Percentiles rank a stretch among this genome's conserved stretches.
These are phyloP conservation scores for Aphyosemion australe DNA, from an alignment of 2,113 vertebrate species.

Conservation along the genomic window DNA sequence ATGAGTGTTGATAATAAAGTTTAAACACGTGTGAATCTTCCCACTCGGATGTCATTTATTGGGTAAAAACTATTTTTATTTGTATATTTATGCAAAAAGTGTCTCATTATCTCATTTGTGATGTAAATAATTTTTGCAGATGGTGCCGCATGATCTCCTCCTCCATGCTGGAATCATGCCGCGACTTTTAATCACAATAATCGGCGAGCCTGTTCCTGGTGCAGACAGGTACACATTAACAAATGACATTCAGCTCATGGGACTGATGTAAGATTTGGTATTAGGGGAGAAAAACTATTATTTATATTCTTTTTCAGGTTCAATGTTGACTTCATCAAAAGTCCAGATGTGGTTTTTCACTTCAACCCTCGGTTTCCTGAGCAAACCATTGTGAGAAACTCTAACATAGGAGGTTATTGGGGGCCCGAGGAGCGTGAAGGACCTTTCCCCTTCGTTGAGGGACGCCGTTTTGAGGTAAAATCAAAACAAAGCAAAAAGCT, in stretches of 20 bases:
- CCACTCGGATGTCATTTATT: not conserved
- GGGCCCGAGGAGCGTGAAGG: slow-evolving; percentile 80
- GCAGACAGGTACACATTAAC: slow-evolving; percentile 66
- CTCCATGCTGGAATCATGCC: slow-evolving; percentile 81
- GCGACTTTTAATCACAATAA: slow-evolving; percentile 77
- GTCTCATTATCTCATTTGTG: not conserved
- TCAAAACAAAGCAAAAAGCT: too few relatives aligned
- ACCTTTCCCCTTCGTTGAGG: slow-evolving; percentile 74
- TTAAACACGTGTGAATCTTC: not conserved
- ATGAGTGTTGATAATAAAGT: slow-evolving; percentile 16
- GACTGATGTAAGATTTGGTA: not conserved
- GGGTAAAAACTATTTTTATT: too few relatives aligned
- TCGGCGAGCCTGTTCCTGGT: slow-evolving; percentile 73
- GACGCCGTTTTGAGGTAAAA: slow-evolving; percentile 80
- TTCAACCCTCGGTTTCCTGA: slow-evolving; percentile 81
- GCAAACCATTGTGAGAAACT: slow-evolving; percentile 76
- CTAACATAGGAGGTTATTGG: slow-evolving; percentile 74
- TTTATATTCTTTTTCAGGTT: slow-evolving; percentile 67
- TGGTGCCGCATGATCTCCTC: slow-evolving; percentile 75
- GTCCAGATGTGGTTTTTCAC: slow-evolving; percentile 77
- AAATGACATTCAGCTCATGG: not conserved
- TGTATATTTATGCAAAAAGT: too few relatives aligned
- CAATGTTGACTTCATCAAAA: slow-evolving; percentile 79
- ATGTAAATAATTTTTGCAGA: slow-evolving; percentile 65
- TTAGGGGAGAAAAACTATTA: not conserved